A percentile compares a stretch with the other conserved stretches of the same genome.
These are phyloP conservation scores for Carcina quercana DNA, from an alignment of 2,888 invertebrate genomes.

Conservation along the genomic window DNA sequence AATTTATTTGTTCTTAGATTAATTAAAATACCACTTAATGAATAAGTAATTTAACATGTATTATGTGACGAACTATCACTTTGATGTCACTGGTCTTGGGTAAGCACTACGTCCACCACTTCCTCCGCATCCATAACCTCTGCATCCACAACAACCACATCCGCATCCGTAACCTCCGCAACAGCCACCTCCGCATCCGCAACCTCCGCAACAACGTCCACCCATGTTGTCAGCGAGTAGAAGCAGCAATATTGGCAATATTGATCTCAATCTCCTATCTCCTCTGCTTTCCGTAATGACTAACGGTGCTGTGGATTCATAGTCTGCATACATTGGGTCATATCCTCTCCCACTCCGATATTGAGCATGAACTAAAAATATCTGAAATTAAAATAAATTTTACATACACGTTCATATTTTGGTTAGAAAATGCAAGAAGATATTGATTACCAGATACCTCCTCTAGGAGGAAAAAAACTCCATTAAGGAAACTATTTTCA, in stretches of 20 bases:
- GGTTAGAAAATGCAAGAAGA: too few relatives aligned
- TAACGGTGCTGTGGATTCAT: slow-evolving; percentile 30
- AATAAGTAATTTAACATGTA: too few relatives aligned
- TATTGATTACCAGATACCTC: too few relatives aligned
- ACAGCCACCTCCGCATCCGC: slow-evolving; percentile 18
- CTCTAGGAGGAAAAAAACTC: too few relatives aligned
- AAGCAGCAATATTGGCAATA: slow-evolving; percentile 38
- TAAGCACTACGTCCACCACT: slow-evolving; percentile 17
- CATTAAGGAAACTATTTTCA: too few relatives aligned
- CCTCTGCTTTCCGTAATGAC: slow-evolving; percentile 30
- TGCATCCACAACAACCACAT: slow-evolving; percentile 19
- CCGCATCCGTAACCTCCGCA: slow-evolving; percentile 7
- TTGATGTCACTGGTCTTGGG: too few relatives aligned
- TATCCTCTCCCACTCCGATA: slow-evolving; percentile 20
- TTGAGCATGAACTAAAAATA: slow-evolving; percentile 31
- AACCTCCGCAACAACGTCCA: slow-evolving; percentile 17
- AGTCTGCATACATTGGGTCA: slow-evolving; percentile 22
- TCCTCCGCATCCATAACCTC: slow-evolving; percentile 21
- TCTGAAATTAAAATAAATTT: too few relatives aligned
- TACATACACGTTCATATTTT: too few relatives aligned
- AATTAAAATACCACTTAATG: too few relatives aligned
- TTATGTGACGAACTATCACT: too few relatives aligned
- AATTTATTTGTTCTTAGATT: too few relatives aligned
- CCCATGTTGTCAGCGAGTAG: slow-evolving; percentile 29
- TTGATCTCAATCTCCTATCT: slow-evolving; percentile 27